Conservation (phyloP, 1,140 invertebrate genomes). For the Agraylea sexmaculata region DNA sequence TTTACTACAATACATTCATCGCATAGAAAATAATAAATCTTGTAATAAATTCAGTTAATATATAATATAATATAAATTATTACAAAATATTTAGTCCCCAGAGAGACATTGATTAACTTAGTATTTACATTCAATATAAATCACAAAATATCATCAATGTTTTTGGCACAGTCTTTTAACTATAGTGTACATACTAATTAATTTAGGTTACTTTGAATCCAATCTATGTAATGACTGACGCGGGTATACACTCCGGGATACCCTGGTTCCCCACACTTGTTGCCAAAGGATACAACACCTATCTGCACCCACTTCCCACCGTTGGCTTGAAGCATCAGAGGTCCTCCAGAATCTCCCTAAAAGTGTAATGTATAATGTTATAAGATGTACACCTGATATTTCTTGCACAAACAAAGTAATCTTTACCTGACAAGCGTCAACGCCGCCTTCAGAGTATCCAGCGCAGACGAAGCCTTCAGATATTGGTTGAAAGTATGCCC, state of each 20-base stretch:
- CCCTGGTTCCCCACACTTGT: slow-evolving; percentile 79
- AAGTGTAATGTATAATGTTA: slow-evolving; percentile 12
- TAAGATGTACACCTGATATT: background rate
- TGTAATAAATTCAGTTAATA: too few species aligned
- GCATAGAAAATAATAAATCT: too few species aligned
- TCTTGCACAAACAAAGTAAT: background rate
- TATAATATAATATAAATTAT: too few species aligned
- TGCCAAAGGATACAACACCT: slow-evolving; percentile 84
- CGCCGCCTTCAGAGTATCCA: slow-evolving; percentile 78
- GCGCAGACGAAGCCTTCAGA: slow-evolving; percentile 85
- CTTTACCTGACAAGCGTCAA: slow-evolving; percentile 79
- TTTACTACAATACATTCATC: too few species aligned
- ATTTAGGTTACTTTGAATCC: slow-evolving; percentile 20
- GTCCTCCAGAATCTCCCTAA: slow-evolving; percentile 67
- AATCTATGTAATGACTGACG: slow-evolving; percentile 31
- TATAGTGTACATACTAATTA: background rate
- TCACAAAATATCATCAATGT: too few species aligned
- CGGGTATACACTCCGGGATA: slow-evolving; percentile 69
- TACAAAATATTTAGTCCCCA: too few species aligned
- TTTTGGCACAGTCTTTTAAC: background rate
- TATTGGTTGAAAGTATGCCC: slow-evolving; percentile 84
- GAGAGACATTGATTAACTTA: too few species aligned
- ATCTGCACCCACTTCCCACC: slow-evolving; percentile 72
- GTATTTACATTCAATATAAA: too few species aligned
- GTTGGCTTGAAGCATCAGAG: slow-evolving; percentile 61